Base-by-base conservation (phyloP, 2,888 invertebrate species). In the Orchestes rusci region DNA sequence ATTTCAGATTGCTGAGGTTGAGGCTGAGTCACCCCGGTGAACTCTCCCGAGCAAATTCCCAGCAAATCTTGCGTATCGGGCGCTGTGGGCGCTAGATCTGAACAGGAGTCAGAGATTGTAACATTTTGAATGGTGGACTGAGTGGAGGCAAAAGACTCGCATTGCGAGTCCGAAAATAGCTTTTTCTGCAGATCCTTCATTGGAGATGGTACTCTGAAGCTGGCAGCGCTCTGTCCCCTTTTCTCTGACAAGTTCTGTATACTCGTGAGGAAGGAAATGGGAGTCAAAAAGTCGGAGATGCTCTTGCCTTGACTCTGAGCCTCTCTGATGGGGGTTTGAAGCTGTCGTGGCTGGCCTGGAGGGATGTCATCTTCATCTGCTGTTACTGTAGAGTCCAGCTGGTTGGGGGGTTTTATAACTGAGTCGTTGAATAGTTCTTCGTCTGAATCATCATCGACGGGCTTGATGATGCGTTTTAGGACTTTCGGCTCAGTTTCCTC, bases 221-320 rank as follows among this genome's bases (percentile, higher is more conserved):
- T n/a, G n/a, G n/a, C n/a, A n/a, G n/a, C n/a, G 7, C 30, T 7
- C 30, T 69, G 67, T 3, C 63, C 55, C 3, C 56, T 43, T 44
- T 55, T 44, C 45, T 41, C 45, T 16, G 63, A 59, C 41, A 68
- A 59, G 51, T 62, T 66, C 52, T 66, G 67, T 16, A 70, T 55
- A 19, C 70, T 59, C 43, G 71, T 59, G 18, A 73, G 59, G 51
- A 70, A 71, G 2, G 67, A 65, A 44, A 71, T 62, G 1, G 73
- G 73, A 3, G 73, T 72, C 29, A 73, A 40, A 55, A 73, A 69
- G 47, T 66, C 66, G 3, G 65, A 57, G 34, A 62, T 61, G 1
- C 60, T 56, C 48, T 59, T 60, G 18, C 47, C 36, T 33, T 52
- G 54, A n/a, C 56, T 43, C 19, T 39, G 51, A 16, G 45, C 38